Conservation (phyloP, 2,888 invertebrate species). For the Conops quadrifasciatus region DNA sequence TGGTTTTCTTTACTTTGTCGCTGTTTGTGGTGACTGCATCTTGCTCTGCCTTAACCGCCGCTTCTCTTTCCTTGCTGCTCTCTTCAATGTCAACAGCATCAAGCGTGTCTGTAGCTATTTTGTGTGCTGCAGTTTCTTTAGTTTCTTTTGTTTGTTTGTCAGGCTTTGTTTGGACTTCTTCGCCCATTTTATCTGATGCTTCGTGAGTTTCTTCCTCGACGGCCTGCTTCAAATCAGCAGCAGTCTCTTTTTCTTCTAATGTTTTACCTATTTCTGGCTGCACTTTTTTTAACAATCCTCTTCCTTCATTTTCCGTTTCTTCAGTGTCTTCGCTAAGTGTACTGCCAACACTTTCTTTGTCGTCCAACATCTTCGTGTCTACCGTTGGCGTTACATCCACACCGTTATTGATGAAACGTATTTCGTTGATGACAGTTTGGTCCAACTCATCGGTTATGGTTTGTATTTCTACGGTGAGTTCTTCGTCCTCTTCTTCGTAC, state of each 20-base stretch:
- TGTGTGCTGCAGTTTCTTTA: conserved; percentile 34
- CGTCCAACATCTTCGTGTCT: conserved; percentile 47
- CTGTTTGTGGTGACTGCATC: conserved; percentile 30
- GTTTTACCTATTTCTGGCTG: conserved; percentile 35
- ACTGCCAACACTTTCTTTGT: conserved; percentile 40
- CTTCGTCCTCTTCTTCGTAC: conserved; percentile 59
- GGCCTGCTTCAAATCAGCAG: conserved; percentile 16
- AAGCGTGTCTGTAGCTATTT: conserved; percentile 40
- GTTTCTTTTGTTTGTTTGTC: conserved; percentile 35
- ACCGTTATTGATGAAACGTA: conserved; percentile 64
- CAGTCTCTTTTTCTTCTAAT: conserved; percentile 25
- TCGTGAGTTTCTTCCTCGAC: conserved; percentile 23
- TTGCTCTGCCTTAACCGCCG: conserved; percentile 36
- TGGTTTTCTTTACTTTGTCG: conserved; percentile 36
- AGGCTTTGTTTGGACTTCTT: conserved; percentile 38
- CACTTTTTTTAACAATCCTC: conserved; percentile 33
- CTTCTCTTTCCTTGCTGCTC: conserved; percentile 40
- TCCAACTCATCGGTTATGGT: conserved; percentile 56
- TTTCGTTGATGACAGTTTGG: conserved; percentile 60
- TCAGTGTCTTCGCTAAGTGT: conserved; percentile 44
- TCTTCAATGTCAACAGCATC: conserved; percentile 46
- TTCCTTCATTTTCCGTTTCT: conserved; percentile 44
- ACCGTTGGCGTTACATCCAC: conserved; percentile 62
- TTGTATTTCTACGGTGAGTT: conserved; percentile 59
- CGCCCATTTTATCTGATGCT: conserved; percentile 31